Evolutionary conservation across 2,113 vertebrate species (phyloP).

Genomic region (Callospermophilus lateralis): DNA sequence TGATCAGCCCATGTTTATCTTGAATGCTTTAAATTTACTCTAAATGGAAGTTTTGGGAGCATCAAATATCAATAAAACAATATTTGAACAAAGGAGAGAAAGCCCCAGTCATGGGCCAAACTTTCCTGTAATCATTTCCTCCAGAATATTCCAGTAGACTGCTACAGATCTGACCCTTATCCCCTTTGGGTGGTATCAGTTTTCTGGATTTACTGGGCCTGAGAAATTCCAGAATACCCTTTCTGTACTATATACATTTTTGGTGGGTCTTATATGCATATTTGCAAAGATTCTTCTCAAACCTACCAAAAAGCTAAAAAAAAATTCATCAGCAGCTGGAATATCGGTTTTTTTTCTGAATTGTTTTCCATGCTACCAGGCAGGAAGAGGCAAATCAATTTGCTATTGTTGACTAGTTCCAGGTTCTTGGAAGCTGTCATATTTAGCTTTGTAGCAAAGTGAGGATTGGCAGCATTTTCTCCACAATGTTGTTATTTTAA

Average conservation of each 20-base stretch:
- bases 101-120: not conserved
- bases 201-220: not conserved
- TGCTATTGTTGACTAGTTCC: not conserved
- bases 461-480: not conserved
- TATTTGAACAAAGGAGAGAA: conserved; percentile 29
- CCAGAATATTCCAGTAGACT: not conserved
- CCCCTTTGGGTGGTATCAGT: not conserved
- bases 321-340: not conserved
- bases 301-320: not conserved
- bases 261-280: not conserved
- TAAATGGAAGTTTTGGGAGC: conserved; percentile 26
- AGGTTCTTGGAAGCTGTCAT: conserved; percentile 40
- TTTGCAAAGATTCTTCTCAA: not conserved
- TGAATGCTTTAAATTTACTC: not conserved
- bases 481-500: not conserved
- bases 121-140: conserved; percentile 1
- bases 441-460: conserved; percentile 25
- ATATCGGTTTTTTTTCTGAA: not conserved
- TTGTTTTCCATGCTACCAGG: not conserved
- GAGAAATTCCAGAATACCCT: not conserved
- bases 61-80: not conserved
- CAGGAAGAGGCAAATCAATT: not conserved
- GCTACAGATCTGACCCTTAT: not conserved
- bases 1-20: not conserved
- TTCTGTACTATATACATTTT: not conserved